Evolutionary conservation across 2,113 vertebrate species (phyloP).

Genomic region (Vulpes lagopus): DNA sequence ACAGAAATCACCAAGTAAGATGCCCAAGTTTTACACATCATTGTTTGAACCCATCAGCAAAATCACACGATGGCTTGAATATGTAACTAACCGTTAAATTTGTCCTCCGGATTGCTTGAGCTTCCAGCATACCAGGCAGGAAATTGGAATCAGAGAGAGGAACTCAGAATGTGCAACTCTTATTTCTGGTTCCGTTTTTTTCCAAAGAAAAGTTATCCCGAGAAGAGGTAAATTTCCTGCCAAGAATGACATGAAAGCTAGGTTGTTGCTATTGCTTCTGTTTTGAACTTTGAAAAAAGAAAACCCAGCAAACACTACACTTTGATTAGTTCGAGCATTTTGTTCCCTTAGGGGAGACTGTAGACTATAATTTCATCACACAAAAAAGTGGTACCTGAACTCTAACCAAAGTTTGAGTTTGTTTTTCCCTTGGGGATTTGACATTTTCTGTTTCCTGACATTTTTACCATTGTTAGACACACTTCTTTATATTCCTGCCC

Average conservation of each 20-base stretch:
- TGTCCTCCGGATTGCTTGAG: conserved; percentile 29
- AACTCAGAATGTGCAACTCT: conserved; percentile 7
- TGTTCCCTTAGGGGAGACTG: conserved; percentile 70
- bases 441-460: conserved; percentile 87
- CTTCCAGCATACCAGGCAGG: neutral
- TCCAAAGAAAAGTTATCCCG: neutral
- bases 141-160: conserved; percentile 57
- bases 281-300: conserved; percentile 82
- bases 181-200: conserved; percentile 27
- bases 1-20: neutral
- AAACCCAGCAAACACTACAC: conserved; percentile 36
- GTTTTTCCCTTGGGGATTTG: conserved; percentile 81
- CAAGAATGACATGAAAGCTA: neutral
- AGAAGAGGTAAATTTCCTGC: conserved; percentile 80
- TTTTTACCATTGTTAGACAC: conserved; percentile 81
- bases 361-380: conserved; percentile 83
- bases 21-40: neutral
- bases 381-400: conserved; percentile 64
- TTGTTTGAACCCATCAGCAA: conserved; percentile 44
- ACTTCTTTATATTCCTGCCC: conserved; percentile 73
- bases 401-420: conserved; percentile 77
- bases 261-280: conserved; percentile 74
- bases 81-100: conserved; percentile 55
- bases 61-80: conserved; percentile 55
- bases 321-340: conserved; percentile 82